Percentiles rank a stretch among this genome's conserved stretches.
Conservation (phyloP, 1,140 invertebrate genomes). For the Listronotus oregonensis region DNA sequence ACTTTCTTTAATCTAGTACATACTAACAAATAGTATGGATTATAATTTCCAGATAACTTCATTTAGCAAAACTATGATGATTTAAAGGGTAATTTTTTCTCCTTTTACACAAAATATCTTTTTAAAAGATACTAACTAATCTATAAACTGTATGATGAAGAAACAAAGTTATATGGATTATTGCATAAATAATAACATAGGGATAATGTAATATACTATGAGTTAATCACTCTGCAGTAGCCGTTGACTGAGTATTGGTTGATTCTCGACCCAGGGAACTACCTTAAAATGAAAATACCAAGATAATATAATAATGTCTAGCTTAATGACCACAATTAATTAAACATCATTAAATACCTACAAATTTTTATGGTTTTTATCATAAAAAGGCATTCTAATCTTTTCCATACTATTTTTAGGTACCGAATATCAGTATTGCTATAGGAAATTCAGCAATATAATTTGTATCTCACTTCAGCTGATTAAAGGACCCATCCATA, state of each 20-base stretch:
- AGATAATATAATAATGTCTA: neutral
- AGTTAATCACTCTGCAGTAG: slow-evolving; percentile 50
- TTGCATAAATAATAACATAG: slow-evolving; percentile 49
- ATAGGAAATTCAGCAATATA: too few relatives aligned
- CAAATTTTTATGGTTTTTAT: too few relatives aligned
- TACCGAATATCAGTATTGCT: too few relatives aligned
- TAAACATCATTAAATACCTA: too few relatives aligned
- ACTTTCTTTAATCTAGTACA: too few relatives aligned
- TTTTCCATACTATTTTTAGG: too few relatives aligned
- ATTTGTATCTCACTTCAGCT: too few relatives aligned
- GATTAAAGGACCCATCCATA: too few relatives aligned
- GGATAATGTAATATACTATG: slow-evolving; percentile 47
- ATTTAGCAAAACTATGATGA: neutral
- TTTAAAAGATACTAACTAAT: slow-evolving; percentile 31
- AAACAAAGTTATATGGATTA: slow-evolving; percentile 51
- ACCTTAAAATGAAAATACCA: slow-evolving; percentile 9
- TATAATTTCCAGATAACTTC: too few relatives aligned
- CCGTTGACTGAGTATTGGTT: slow-evolving; percentile 45
- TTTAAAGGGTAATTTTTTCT: neutral
- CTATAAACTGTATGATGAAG: slow-evolving; percentile 48
- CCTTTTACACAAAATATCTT: neutral
- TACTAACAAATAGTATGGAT: too few relatives aligned
- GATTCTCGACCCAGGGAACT: slow-evolving; percentile 57
- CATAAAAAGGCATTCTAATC: too few relatives aligned
- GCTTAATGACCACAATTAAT: too few relatives aligned